A percentile compares a stretch with the other conserved stretches of the same genome.
phyloP scores from a whole-genome alignment of 2,888 invertebrate species.

The Tuta absoluta region DNA sequence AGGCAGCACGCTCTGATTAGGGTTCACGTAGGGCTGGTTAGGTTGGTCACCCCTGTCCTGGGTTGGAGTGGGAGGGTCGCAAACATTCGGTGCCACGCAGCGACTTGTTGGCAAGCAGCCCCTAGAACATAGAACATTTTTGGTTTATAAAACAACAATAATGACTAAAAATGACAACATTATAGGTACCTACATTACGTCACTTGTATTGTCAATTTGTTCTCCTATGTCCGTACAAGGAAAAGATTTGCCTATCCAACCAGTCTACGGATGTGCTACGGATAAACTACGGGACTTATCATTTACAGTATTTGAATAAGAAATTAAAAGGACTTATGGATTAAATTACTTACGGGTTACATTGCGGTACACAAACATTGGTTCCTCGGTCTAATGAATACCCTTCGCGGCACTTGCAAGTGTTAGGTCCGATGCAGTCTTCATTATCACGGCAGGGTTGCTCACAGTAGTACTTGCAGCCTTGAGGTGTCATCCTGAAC shows the following conservation, averaged over 20 bases:
- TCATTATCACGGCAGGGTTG: conserved; percentile 58
- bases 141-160: neutral
- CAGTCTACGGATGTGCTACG: too few relatives aligned
- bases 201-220: too few relatives aligned
- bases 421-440: conserved; percentile 73
- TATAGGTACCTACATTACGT: too few relatives aligned
- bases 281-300: too few relatives aligned
- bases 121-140: conserved; percentile 47
- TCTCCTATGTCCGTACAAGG: too few relatives aligned
- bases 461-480: conserved; percentile 56
- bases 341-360: conserved; percentile 52
- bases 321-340: neutral
- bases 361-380: conserved; percentile 57
- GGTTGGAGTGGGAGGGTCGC: conserved; percentile 54
- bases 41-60: conserved; percentile 32
- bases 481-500: conserved; percentile 51
- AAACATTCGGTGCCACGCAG: conserved; percentile 61
- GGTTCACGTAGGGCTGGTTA: conserved; percentile 26
- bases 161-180: too few relatives aligned
- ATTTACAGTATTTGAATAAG: neutral
- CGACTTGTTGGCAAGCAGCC: conserved; percentile 69
- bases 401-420: conserved; percentile 74
- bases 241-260: too few relatives aligned
- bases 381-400: conserved; percentile 42
- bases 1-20: conserved; percentile 32